Conservation (phyloP, 2,888 invertebrate genomes). For the Eilema caniola region DNA sequence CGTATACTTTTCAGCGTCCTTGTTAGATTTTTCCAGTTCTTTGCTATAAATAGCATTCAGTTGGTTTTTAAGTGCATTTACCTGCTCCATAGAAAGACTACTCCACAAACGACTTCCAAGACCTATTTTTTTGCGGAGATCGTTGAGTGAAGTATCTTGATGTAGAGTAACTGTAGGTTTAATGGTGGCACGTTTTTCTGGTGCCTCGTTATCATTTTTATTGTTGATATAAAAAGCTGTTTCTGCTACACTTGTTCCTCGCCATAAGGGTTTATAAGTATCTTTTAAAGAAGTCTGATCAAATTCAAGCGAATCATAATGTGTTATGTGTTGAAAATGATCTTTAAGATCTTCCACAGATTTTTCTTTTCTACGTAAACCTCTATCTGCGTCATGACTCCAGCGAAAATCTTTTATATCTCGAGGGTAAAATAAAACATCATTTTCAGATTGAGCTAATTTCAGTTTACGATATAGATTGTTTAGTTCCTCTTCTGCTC, state of each 20-base stretch:
- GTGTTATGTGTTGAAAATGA: conserved; percentile 89
- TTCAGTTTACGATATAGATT: conserved; percentile 92
- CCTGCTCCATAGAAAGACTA: conserved; percentile 94
- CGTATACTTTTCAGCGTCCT: conserved; percentile 84
- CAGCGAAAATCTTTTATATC: conserved; percentile 92
- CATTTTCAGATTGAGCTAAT: conserved; percentile 93
- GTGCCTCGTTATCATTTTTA: conserved; percentile 82
- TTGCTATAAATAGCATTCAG: conserved; percentile 93
- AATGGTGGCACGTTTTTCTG: conserved; percentile 57
- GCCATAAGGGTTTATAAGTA: conserved; percentile 93
- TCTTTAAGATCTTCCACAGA: conserved; percentile 95
- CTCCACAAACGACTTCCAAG: conserved; percentile 93
- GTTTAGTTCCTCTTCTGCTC: conserved; percentile 93
- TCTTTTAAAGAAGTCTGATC: conserved; percentile 87
- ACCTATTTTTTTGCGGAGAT: conserved; percentile 83
- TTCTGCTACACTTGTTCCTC: conserved; percentile 94
- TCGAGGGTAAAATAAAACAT: conserved; percentile 93
- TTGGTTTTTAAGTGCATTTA: conserved; percentile 92
- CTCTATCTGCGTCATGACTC: conserved; percentile 91
- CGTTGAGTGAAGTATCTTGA: conserved; percentile 79
- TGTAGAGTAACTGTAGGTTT: conserved; percentile 67
- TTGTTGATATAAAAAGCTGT: conserved; percentile 91
- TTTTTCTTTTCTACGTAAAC: conserved; percentile 93
- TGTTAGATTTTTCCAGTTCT: conserved; percentile 79
- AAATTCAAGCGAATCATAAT: conserved; percentile 81